Evolutionary conservation across 2,888 invertebrate genomes (phyloP).

Genomic region (Heteromyza rotundicornis): DNA sequence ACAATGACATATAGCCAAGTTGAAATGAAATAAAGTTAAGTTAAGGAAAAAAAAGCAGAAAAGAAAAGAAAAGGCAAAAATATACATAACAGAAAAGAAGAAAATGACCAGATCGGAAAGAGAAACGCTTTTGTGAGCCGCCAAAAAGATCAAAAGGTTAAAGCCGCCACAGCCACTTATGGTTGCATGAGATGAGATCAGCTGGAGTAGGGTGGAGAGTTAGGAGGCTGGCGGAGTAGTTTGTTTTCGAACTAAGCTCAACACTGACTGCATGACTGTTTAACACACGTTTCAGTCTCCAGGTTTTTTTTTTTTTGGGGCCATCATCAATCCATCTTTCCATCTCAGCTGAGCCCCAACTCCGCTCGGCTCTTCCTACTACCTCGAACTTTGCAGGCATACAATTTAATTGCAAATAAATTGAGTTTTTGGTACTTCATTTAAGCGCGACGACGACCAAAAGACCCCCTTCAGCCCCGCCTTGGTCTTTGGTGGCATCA

Average conservation of each 20-base stretch:
- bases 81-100: not conserved
- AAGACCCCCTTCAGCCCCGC: slow-evolving; percentile 30
- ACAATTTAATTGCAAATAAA: slow-evolving; percentile 62
- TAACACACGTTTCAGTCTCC: no score
- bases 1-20: slow-evolving; percentile 55
- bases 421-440: slow-evolving; percentile 60
- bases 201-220: no score
- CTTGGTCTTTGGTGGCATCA: no score
- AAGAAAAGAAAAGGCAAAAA: not conserved
- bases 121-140: no score
- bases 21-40: slow-evolving; percentile 39
- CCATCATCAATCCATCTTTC: slow-evolving; percentile 4
- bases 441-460: slow-evolving; percentile 52
- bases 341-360: not conserved
- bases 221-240: no score
- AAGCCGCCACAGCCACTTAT: no score
- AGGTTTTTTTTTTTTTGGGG: not conserved
- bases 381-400: slow-evolving; percentile 34
- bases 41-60: slow-evolving; percentile 33
- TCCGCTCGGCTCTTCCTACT: not conserved
- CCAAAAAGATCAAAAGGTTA: no score
- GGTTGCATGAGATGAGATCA: no score
- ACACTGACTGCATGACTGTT: not conserved
- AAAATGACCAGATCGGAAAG: not conserved
- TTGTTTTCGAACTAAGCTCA: slow-evolving; percentile 8